These are phyloP conservation scores for Micropoecilia bifurca DNA, from an alignment of 2,797 vertebrate species.

Conservation along the genomic window DNA sequence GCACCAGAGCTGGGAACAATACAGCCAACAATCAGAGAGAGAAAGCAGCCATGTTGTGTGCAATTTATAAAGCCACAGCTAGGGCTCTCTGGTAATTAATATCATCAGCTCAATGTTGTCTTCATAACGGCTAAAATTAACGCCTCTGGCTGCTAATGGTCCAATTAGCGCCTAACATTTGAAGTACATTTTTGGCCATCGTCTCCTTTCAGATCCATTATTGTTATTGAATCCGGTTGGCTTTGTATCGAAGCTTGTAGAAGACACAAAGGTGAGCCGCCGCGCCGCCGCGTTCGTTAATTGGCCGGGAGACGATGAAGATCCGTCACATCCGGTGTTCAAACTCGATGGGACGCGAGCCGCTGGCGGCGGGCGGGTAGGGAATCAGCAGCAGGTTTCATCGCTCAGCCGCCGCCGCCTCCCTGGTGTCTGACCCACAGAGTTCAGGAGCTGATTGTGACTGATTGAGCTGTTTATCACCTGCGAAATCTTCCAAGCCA, in stretches of 20 bases:
- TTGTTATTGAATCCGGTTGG: slow-evolving; percentile 70
- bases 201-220: slow-evolving; percentile 68
- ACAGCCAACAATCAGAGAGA: slow-evolving; percentile 70
- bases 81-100: slow-evolving; percentile 75
- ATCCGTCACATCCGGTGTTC: slow-evolving; percentile 20
- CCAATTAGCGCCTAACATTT: slow-evolving; percentile 72
- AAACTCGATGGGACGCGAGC: slow-evolving; percentile 4
- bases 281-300: slow-evolving; percentile 60
- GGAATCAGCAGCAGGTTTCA: slow-evolving; percentile 10
- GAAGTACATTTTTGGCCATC: slow-evolving; percentile 71
- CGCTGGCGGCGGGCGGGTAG: neutral
- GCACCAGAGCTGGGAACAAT: slow-evolving; percentile 74
- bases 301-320: slow-evolving; percentile 32
- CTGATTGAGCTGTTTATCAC: slow-evolving; percentile 35
- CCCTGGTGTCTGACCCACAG: slow-evolving; percentile 12
- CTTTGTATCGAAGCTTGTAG: slow-evolving; percentile 56
- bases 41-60: slow-evolving; percentile 67
- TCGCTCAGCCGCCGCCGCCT: slow-evolving; percentile 5
- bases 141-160: slow-evolving; percentile 66
- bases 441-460: slow-evolving; percentile 32
- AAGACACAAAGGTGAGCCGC: slow-evolving; percentile 52
- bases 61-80: slow-evolving; percentile 72
- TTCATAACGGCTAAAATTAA: slow-evolving; percentile 68
- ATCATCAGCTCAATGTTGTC: slow-evolving; percentile 74
- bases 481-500: slow-evolving; percentile 22